These are phyloP conservation scores for Hydrolagus colliei DNA, from an alignment of 2,797 vertebrate genomes.

Conservation along the genomic window DNA sequence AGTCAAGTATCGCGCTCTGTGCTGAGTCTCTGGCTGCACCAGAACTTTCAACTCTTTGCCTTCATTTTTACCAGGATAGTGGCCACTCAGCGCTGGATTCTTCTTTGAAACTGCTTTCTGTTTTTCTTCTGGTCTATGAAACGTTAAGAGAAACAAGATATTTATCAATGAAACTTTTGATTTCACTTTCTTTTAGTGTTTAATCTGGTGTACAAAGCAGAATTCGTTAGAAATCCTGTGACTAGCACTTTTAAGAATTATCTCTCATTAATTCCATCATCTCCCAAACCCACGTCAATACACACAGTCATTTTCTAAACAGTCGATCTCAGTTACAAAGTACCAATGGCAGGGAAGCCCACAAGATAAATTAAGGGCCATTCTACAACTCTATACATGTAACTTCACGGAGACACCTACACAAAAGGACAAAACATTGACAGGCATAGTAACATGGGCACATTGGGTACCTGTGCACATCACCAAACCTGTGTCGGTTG, in stretches of 20 bases:
- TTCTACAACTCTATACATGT: background rate
- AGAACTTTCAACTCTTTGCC: conserved; percentile 94
- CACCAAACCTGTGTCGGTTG: no score
- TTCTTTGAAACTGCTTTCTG: conserved; percentile 64
- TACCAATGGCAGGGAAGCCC: no score
- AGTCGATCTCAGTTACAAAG: no score
- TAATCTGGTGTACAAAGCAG: conserved; percentile 41
- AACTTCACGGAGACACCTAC: background rate
- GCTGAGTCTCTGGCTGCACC: conserved; percentile 91
- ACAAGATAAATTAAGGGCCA: background rate
- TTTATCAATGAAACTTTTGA: conserved; percentile 36
- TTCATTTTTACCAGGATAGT: conserved; percentile 83
- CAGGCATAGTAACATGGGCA: no score
- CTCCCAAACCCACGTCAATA: no score
- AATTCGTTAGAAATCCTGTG: conserved; percentile 42
- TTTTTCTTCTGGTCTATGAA: conserved; percentile 56
- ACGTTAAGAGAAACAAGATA: background rate
- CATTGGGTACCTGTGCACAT: no score
- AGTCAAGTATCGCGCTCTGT: conserved; percentile 89
- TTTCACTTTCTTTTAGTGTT: conserved; percentile 39
- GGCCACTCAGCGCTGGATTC: conserved; percentile 74
- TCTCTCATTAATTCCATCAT: conserved; percentile 24
- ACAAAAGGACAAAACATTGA: no score
- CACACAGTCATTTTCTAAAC: no score
- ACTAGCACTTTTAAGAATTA: conserved; percentile 42